Base-by-base conservation (phyloP, 1,140 invertebrate species). In the Teleopsis dalmanni region DNA sequence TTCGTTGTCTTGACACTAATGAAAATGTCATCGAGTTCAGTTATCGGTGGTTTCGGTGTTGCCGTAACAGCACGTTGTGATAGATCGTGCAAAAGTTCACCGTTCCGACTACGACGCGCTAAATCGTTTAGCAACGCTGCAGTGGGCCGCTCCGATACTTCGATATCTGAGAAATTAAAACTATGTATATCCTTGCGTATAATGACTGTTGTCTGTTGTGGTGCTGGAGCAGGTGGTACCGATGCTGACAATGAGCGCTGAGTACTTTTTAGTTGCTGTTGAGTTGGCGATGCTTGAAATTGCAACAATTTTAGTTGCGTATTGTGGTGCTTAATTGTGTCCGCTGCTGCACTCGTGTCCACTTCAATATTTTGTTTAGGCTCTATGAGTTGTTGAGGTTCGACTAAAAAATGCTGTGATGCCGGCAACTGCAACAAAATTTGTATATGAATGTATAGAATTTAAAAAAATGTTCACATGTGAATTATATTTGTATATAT, bases 1-100 rank as follows among this genome's bases (percentile, higher is more conserved):
- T 83, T 83, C 25, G 91, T 93, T 40, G 92, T 95, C 76, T 96
- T 96, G 16, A 96, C 89, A 74, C 88, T 92, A 66, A 96, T 87
- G 73, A 94, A 95, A 56, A 95, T 77, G 71, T 94, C 90, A 69
- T 88, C 78, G 49, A 93, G 75, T 44, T 77, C 79, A 35, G 84
- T 84, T 41, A 81, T 76, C 55, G 81, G 83, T 53, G 78, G 81
- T 57, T 77, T 75, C 58, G 78, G 78, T 54, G 82, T 85, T 34
- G 62, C 67, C 13, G 67, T 70, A 33, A 70, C 25, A 16, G 65
- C 62, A 26, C 65, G 52, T 45, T 69, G 65, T 27, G 61, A 65
- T 31, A 69, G 44, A 57, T 69, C 65, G 41, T 55, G 62, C 38
- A 69, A 47, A 47, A 69, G 52, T 36, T 68, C 62, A 7, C 60